These are phyloP conservation scores for Dynastes grantii DNA, from an alignment of 2,888 invertebrate genomes.

Conservation along the genomic window DNA sequence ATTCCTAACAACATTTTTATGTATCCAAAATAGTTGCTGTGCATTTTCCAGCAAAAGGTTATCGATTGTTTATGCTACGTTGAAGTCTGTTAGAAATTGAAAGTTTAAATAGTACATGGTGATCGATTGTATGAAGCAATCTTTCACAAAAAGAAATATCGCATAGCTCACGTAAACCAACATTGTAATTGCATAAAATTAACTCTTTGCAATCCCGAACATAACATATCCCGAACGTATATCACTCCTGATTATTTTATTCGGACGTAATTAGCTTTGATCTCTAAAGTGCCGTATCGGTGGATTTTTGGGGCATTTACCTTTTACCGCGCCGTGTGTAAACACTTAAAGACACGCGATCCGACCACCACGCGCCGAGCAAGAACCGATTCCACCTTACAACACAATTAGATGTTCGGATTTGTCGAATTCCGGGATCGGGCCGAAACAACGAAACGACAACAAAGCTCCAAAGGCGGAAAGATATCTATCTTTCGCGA, in stretches of 20 bases:
- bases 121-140: no score
- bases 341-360: conserved; percentile 25
- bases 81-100: no score
- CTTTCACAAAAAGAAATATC: neutral
- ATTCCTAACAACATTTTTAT: no score
- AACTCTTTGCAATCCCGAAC: neutral
- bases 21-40: no score
- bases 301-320: conserved; percentile 21
- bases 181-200: conserved; percentile 15
- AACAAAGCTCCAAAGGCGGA: conserved; percentile 19
- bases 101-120: no score
- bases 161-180: neutral
- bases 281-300: neutral
- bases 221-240: conserved; percentile 17
- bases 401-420: conserved; percentile 9
- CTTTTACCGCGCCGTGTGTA: conserved; percentile 20
- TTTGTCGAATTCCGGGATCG: conserved; percentile 30
- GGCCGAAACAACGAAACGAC: neutral
- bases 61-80: no score
- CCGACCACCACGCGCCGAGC: neutral
- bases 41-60: no score
- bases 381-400: neutral
- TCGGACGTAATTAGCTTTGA: conserved; percentile 28
- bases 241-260: conserved; percentile 28
- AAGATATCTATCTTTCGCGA: conserved; percentile 39